phyloP scores from a whole-genome alignment of 2,797 vertebrate species.

The Sarcophilus harrisii region DNA sequence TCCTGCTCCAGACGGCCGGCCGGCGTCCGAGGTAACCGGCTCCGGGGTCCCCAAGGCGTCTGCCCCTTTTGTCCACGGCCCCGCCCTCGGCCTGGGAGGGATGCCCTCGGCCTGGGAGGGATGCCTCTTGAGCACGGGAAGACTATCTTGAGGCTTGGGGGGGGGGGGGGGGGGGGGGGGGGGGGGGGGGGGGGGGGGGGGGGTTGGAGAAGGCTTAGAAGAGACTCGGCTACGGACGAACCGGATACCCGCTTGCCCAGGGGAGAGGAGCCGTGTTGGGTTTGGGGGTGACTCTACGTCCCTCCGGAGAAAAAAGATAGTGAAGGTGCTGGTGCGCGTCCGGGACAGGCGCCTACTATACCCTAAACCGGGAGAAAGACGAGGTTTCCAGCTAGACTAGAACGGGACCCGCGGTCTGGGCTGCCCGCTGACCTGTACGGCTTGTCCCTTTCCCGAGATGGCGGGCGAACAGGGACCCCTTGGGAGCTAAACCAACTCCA shows the following conservation, averaged over 20 bases:
- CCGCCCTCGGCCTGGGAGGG: background rate
- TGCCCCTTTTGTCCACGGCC: background rate
- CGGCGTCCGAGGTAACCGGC: background rate
- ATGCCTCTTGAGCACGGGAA: too few species aligned
- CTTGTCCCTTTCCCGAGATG: background rate
- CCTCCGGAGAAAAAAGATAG: background rate
- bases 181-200: background rate
- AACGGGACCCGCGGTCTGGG: background rate
- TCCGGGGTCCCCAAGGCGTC: background rate
- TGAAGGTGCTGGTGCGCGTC: background rate
- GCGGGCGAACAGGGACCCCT: background rate
- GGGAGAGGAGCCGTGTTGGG: background rate
- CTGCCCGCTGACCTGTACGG: background rate
- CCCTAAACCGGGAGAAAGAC: background rate
- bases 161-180: background rate
- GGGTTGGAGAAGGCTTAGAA: background rate
- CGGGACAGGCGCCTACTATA: background rate
- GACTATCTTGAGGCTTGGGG: background rate
- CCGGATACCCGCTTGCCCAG: background rate
- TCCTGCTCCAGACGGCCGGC: background rate
- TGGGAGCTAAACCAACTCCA: background rate
- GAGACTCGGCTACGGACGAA: rapidly evolving
- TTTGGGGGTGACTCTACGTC: background rate
- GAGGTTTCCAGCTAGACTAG: background rate
- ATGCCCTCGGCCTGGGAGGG: background rate